Evolutionary conservation across 2,888 invertebrate genomes (phyloP).

Genomic region (Agriopis leucophaearia): DNA sequence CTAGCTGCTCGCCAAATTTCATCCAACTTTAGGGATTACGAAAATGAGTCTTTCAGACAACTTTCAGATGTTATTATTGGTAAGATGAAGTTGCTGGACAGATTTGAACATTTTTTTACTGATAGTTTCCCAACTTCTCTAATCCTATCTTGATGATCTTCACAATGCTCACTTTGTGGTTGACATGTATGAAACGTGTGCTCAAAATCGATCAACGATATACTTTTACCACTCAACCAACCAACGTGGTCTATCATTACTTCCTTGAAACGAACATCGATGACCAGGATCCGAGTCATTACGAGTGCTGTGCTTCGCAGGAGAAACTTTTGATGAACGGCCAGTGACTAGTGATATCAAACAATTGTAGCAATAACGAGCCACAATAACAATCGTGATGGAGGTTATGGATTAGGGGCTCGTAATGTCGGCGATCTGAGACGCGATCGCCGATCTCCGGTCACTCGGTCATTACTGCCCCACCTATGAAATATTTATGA

Average conservation of each 20-base stretch:
- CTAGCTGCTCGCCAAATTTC: too few relatives aligned
- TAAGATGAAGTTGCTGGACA: too few relatives aligned
- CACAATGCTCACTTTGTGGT: neutral
- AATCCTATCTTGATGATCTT: too few relatives aligned
- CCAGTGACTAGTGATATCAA: constrained; percentile 44
- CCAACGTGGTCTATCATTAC: neutral
- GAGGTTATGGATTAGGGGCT: constrained; percentile 31
- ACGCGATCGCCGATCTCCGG: constrained; percentile 67
- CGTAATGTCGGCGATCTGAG: constrained; percentile 35
- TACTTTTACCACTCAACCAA: neutral
- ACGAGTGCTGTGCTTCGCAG: constrained; percentile 6
- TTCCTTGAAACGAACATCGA: constrained; percentile 4
- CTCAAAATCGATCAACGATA: neutral
- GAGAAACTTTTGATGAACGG: constrained; percentile 39
- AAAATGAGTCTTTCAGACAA: too few relatives aligned
- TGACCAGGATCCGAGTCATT: constrained; percentile 11
- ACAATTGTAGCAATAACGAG: constrained; percentile 43
- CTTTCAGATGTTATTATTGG: too few relatives aligned
- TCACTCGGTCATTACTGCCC: constrained; percentile 85
- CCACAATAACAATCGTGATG: constrained; percentile 25
- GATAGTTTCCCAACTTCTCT: too few relatives aligned
- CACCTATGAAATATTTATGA: constrained; percentile 86
- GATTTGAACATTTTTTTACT: too few relatives aligned
- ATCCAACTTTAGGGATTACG: too few relatives aligned
- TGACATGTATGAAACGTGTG: neutral